Conservation (phyloP, 2,888 invertebrate genomes). For the Stenurella melanura region DNA sequence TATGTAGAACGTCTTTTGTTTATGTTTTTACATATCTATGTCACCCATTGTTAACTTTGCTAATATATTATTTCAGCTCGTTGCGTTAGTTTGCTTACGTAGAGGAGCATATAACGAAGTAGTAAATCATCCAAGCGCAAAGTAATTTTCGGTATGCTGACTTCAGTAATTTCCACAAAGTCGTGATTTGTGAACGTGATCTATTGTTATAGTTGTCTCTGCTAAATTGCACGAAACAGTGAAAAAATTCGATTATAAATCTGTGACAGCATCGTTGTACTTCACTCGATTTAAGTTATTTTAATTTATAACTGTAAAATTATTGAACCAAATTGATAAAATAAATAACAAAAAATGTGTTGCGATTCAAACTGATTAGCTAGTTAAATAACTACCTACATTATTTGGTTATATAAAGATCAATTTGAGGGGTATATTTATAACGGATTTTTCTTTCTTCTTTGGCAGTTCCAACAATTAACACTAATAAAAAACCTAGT, state of each 20-base stretch:
- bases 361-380: background rate
- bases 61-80: constrained; percentile 9
- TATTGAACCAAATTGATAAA: constrained; percentile 10
- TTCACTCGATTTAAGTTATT: background rate
- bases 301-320: constrained; percentile 5
- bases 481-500: background rate
- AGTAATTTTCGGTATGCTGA: constrained; percentile 13
- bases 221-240: background rate
- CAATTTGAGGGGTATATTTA: background rate
- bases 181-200: constrained; percentile 46
- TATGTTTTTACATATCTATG: background rate
- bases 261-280: background rate
- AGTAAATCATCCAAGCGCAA: constrained; percentile 16
- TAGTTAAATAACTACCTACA: background rate
- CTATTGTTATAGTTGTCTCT: constrained; percentile 19
- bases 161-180: constrained; percentile 29
- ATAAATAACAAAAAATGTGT: background rate
- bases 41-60: background rate
- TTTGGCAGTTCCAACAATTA: background rate
- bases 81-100: background rate
- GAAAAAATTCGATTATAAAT: constrained; percentile 7
- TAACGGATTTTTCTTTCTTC: background rate
- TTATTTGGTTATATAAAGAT: background rate
- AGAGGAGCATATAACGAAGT: background rate
- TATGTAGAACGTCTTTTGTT: background rate